Percentiles rank a stretch among this genome's conserved stretches.
Conservation (phyloP, 1,140 invertebrate species). For the Lerema accius region DNA sequence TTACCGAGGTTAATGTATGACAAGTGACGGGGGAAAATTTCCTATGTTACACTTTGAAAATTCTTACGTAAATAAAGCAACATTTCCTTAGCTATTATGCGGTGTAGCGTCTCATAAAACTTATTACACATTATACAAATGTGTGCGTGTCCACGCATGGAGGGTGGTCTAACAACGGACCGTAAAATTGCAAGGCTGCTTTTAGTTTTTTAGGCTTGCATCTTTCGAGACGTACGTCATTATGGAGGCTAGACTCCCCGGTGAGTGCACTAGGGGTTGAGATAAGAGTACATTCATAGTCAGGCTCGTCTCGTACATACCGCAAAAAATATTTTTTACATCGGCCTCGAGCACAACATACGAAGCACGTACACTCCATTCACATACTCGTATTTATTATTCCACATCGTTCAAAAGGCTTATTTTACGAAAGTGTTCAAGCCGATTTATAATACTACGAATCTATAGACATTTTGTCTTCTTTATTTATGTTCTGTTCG, state of each 20-base stretch:
- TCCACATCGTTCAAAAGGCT: conserved; percentile 44
- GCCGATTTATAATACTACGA: conserved; percentile 44
- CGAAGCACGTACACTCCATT: conserved; percentile 49
- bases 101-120: conserved; percentile 28
- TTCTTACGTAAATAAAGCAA: conserved; percentile 20
- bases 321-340: conserved; percentile 44
- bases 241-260: conserved; percentile 61
- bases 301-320: conserved; percentile 42
- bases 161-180: conserved; percentile 36
- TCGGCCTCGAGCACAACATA: conserved; percentile 39
- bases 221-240: conserved; percentile 74
- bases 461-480: conserved; percentile 39
- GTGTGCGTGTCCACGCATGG: conserved; percentile 40
- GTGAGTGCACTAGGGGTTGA: conserved; percentile 52
- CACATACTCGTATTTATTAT: conserved; percentile 36
- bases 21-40: conserved; percentile 16
- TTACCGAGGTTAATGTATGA: conserved; percentile 5
- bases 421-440: conserved; percentile 48
- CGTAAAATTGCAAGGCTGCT: conserved; percentile 58
- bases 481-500: conserved; percentile 30
- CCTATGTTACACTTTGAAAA: conserved; percentile 17
- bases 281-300: conserved; percentile 50
- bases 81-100: conserved; percentile 31
- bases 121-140: conserved; percentile 29
- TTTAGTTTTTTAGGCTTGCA: conserved; percentile 57